These are phyloP conservation scores for Geococcyx californianus DNA, from an alignment of 2,113 vertebrate genomes.

Conservation along the genomic window DNA sequence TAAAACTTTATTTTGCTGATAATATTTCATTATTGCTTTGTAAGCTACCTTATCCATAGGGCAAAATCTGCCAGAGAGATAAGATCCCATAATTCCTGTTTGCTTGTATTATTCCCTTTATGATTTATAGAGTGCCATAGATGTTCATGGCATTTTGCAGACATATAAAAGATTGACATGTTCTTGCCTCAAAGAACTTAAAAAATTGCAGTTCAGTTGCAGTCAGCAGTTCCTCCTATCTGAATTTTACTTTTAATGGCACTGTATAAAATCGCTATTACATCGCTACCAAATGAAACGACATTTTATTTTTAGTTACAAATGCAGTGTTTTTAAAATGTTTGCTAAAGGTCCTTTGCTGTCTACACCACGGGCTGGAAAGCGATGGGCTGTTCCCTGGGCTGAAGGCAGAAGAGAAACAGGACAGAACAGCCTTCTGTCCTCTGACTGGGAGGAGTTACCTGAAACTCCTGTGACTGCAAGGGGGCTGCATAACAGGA, in stretches of 20 bases:
- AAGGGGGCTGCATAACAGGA: background rate
- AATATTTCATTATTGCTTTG: conserved; percentile 62
- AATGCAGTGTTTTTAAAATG: background rate
- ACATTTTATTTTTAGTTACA: conserved; percentile 54
- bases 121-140: conserved; percentile 36
- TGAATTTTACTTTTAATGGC: conserved; percentile 46
- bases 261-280: conserved; percentile 48
- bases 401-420: background rate
- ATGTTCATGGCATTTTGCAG: conserved; percentile 34
- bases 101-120: conserved; percentile 15
- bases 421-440: background rate
- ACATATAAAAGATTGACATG: conserved; percentile 60
- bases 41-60: conserved; percentile 56
- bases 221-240: conserved; percentile 54
- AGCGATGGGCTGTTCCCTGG: background rate
- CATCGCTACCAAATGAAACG: conserved; percentile 24
- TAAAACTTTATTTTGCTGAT: conserved; percentile 64
- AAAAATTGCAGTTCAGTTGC: conserved; percentile 38
- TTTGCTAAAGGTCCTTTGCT: background rate
- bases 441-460: background rate
- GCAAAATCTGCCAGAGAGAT: conserved; percentile 42
- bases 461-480: background rate
- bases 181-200: conserved; percentile 42
- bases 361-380: background rate
- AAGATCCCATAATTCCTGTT: conserved; percentile 48